Conservation (phyloP, 1,140 invertebrate genomes). For the Gonioctena quinquepunctata region DNA sequence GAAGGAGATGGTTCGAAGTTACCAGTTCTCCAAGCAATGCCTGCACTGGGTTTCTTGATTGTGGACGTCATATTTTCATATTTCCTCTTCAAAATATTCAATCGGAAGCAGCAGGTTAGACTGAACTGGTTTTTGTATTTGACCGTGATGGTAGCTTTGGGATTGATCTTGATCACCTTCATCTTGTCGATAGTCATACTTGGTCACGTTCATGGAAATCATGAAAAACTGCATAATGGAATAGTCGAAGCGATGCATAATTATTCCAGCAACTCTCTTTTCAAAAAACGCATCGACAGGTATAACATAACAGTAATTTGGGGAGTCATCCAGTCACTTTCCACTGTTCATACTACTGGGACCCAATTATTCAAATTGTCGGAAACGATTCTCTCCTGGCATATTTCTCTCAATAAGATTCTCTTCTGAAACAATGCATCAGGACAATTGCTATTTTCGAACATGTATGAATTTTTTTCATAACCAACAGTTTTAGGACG, state of each 20-base stretch:
- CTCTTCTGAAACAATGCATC: too few relatives aligned
- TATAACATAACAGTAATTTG: too few relatives aligned
- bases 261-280: constrained; percentile 42
- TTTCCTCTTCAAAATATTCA: constrained; percentile 36
- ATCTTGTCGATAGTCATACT: constrained; percentile 38
- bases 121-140: constrained; percentile 40
- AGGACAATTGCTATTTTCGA: too few relatives aligned
- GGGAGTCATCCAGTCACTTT: too few relatives aligned
- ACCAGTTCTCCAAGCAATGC: constrained; percentile 36
- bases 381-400: too few relatives aligned
- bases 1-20: constrained; percentile 40
- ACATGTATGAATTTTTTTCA: too few relatives aligned
- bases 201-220: constrained; percentile 36
- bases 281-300: constrained; percentile 46
- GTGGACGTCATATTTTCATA: constrained; percentile 34
- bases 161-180: constrained; percentile 34
- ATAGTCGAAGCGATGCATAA: constrained; percentile 48
- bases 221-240: constrained; percentile 41
- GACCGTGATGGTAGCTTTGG: constrained; percentile 22
- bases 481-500: too few relatives aligned
- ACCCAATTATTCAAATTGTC: too few relatives aligned
- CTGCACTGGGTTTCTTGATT: constrained; percentile 35
- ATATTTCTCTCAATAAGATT: too few relatives aligned
- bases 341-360: too few relatives aligned
- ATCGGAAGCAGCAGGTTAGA: constrained; percentile 15